These are phyloP conservation scores for Vulpes ferrilata DNA, from an alignment of 2,113 vertebrate species.

Conservation along the genomic window DNA sequence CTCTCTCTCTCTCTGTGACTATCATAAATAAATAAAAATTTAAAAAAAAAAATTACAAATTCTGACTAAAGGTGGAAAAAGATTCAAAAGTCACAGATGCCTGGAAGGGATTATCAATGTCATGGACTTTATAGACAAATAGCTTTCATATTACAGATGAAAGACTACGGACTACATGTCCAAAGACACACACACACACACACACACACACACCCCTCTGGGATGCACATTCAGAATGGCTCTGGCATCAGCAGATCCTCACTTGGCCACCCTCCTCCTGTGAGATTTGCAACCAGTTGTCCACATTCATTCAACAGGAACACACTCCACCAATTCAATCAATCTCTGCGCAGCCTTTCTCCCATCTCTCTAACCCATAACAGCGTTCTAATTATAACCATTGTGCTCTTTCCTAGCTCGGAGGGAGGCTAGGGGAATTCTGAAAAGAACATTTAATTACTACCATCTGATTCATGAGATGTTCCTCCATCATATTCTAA, in stretches of 20 bases:
- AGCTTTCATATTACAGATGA: neutral
- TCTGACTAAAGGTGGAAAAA: neutral
- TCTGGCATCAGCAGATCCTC: neutral
- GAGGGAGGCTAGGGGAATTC: neutral
- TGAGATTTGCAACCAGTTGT: neutral
- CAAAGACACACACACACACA: neutral
- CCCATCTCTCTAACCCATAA: neutral
- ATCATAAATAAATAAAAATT: no score
- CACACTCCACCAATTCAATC: neutral
- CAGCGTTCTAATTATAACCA: conserved; percentile 2
- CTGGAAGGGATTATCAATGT: neutral
- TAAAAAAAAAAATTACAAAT: no score
- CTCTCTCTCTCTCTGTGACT: no score
- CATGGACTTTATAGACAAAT: neutral
- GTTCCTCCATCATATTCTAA: neutral
- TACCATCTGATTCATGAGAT: neutral
- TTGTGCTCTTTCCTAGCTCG: neutral
- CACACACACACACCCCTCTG: neutral
- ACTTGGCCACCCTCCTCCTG: neutral
- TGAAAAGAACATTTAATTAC: neutral
- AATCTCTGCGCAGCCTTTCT: neutral
- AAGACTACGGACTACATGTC: neutral
- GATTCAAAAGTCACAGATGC: neutral
- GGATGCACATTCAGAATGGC: neutral
- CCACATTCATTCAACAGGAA: neutral